phyloP scores from a whole-genome alignment of 2,113 vertebrate species.

The Tangachromis dhanisi region DNA sequence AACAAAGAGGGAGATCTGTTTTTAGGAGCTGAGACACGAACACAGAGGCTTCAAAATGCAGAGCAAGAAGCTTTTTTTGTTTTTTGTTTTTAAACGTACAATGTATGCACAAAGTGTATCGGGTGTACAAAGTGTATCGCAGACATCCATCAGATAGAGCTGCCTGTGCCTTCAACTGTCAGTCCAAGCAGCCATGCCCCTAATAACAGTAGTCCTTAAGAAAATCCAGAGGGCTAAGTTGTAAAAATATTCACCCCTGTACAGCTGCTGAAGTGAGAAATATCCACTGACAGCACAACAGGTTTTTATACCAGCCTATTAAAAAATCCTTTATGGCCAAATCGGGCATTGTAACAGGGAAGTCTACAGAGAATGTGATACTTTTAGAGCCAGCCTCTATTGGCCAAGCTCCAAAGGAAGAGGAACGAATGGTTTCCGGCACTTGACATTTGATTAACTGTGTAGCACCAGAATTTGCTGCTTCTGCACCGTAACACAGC shows the following conservation, averaged over 20 bases:
- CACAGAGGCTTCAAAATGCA: background rate
- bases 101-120: background rate
- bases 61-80: background rate
- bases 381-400: background rate
- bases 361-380: background rate
- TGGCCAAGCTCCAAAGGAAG: background rate
- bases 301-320: background rate
- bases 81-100: rapidly evolving
- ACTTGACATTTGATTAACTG: background rate
- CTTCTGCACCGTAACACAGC: background rate
- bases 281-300: background rate
- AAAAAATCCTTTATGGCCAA: background rate
- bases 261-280: background rate
- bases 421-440: background rate
- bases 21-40: background rate
- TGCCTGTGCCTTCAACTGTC: background rate
- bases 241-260: background rate
- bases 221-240: background rate
- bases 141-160: background rate
- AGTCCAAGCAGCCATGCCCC: background rate
- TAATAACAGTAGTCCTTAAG: background rate
- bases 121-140: no score
- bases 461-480: background rate
- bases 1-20: background rate
- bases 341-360: background rate